Evolutionary conservation across 1,140 invertebrate genomes (phyloP), one percentile per base, ranked within the genome.

Genomic region (Calycopis cecrops): DNA sequence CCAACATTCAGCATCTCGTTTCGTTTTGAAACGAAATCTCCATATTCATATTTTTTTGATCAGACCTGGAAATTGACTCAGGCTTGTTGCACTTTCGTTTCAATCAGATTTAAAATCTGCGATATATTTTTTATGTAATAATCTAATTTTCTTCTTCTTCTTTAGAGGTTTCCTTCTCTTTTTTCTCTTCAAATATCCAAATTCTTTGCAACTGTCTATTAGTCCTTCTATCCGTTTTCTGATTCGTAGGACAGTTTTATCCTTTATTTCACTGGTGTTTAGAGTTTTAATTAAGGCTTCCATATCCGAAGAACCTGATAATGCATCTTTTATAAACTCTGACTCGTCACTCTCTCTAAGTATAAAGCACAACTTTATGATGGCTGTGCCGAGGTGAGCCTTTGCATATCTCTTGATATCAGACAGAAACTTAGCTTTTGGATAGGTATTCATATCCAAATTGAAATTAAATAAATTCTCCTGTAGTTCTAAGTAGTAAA

Each of bases 401-500:
- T 51, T 59, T 0, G 34, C 52, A 38, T 57, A 56, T 50, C 58
- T 57, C 40, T 51, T 64, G 6, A 64, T 16, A 40, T 67, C 64
- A 11, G 55, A 48, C 16, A 63, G 58, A 33, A 66, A 44, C 16
- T 57, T 35, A 1, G 59, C 62, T 38, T 48, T 58, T 3, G 63
- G 63, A 47, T 69, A 69, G 9, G 63, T 42, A 16, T 33, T 14
- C 16, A 17, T 37, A 16, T 35, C 35, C 3, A 51, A 17, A 0
- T 35, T 35, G 9, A 51, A 35, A 34, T 51, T 35, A 3, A 35
- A 51, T 37, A 51, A 55, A 3, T 51, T 59, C 7, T 58, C 57
- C 35, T 61, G 59, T 40, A 69, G 14, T 12, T 50, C 52, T 18
- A 44, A 61, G 35, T 61, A 18, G 34, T 69, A 69, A 16, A 52